phyloP scores from a whole-genome alignment of 2,797 vertebrate genomes.

The Sebastes trivittatus region DNA sequence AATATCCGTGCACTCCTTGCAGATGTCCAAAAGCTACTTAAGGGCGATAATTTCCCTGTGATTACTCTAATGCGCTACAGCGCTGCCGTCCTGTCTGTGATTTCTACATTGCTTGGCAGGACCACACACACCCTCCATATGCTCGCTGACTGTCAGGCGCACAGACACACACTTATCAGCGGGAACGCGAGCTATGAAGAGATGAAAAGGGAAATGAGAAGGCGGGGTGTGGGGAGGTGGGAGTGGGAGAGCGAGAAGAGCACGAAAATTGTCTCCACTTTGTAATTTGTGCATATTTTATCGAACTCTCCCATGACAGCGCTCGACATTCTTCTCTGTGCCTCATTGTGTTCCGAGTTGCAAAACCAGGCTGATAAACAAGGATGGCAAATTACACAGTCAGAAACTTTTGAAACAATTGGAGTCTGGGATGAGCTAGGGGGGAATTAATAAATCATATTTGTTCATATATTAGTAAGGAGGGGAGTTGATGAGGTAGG shows the following conservation, averaged over 20 bases:
- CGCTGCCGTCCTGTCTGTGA: constrained; percentile 62
- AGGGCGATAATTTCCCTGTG: constrained; percentile 72
- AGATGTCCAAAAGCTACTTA: constrained; percentile 77
- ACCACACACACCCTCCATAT: constrained; percentile 73
- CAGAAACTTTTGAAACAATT: constrained; percentile 73
- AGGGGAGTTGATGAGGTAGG: constrained; percentile 60
- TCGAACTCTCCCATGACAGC: constrained; percentile 64
- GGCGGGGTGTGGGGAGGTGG: not conserved
- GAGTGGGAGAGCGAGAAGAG: not conserved
- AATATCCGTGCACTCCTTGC: constrained; percentile 39
- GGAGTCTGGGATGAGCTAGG: constrained; percentile 51
- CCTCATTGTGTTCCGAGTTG: constrained; percentile 59
- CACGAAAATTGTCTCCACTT: constrained; percentile 61
- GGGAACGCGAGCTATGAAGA: constrained; percentile 46
- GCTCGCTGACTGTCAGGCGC: constrained; percentile 59
- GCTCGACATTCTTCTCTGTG: constrained; percentile 59
- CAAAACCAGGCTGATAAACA: constrained; percentile 70
- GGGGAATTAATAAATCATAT: constrained; percentile 80
- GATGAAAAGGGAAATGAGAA: constrained; percentile 62
- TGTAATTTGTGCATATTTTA: constrained; percentile 75
- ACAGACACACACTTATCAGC: constrained; percentile 48
- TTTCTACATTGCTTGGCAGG: constrained; percentile 70
- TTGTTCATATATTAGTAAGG: constrained; percentile 80
- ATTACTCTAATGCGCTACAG: constrained; percentile 73
- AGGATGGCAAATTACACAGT: constrained; percentile 64